Evolutionary conservation across 2,113 vertebrate genomes (phyloP).

Genomic region (Prunella himalayana): DNA sequence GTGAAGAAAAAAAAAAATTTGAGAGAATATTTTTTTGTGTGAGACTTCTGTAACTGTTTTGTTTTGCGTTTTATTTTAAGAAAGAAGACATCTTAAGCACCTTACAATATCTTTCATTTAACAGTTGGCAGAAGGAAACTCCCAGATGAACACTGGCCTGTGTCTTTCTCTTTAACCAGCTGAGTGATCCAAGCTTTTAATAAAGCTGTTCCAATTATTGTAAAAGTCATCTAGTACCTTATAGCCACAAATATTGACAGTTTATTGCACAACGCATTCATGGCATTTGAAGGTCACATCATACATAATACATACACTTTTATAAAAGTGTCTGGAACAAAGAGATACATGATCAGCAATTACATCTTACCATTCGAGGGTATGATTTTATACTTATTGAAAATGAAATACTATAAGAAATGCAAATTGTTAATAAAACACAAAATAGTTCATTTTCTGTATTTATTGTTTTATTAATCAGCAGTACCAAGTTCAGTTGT

Average conservation of each 20-base stretch:
- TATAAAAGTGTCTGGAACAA: slow-evolving; percentile 89
- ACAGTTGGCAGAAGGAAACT: slow-evolving; percentile 74
- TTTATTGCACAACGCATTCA: slow-evolving; percentile 99
- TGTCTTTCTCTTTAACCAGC: slow-evolving; percentile 92
- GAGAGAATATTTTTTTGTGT: background rate
- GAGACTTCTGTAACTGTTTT: slow-evolving; percentile 16
- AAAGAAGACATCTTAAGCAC: slow-evolving; percentile 69
- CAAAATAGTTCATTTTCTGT: slow-evolving; percentile 36
- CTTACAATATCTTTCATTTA: slow-evolving; percentile 81
- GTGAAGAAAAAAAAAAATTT: background rate
- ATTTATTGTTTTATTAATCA: slow-evolving; percentile 36
- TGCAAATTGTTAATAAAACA: slow-evolving; percentile 66
- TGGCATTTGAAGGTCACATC: slow-evolving; percentile 99
- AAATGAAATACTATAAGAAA: slow-evolving; percentile 52
- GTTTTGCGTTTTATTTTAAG: background rate
- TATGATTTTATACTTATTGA: slow-evolving; percentile 74
- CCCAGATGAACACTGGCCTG: slow-evolving; percentile 73
- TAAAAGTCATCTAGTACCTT: slow-evolving; percentile 99
- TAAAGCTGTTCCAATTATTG: slow-evolving; percentile 99
- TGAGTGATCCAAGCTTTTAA: slow-evolving; percentile 98
- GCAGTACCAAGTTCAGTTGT: background rate
- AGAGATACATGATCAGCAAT: slow-evolving; percentile 89
- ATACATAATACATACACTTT: slow-evolving; percentile 96
- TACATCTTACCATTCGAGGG: slow-evolving; percentile 82
- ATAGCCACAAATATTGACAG: slow-evolving; percentile 99